Base-by-base conservation (phyloP, 2,888 invertebrate species). In the Eledone cirrhosa region DNA sequence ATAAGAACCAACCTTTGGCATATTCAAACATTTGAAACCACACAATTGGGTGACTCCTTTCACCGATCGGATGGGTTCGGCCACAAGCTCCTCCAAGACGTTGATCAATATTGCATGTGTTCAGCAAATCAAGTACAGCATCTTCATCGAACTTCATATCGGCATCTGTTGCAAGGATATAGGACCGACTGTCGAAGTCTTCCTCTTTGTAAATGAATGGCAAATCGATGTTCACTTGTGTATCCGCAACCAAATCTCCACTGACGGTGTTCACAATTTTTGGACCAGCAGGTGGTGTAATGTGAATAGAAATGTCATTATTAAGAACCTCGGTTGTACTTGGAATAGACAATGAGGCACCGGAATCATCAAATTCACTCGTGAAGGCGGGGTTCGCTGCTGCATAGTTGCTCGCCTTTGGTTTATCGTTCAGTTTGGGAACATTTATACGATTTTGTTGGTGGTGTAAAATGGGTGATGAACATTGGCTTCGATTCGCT, bases 11-110 rank as follows among this genome's bases (percentile, higher is more conserved):
- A 86, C 86, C 85, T 83, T 85, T 85, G 1, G 86, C 86, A 75
- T 85, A 86, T 78, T 86, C 86, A 79, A 86, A 86, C 78, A 84
- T 83, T 79, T 86, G 86, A 77, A 84, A 84, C 85, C 85, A 85
- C n/a, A 85, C 85, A 29, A 86, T 82, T 22, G 84, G 83, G 11
- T 83, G 82, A 59, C 79, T 79, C 48, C 82, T 83, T 69, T 84
- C 81, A 3, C 86, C 85, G 14, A 85, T 80, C 0, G 86, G 86
- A 69, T 85, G 85, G 0, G 86, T 86, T 16, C 85, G 74, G n/a
- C 86, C 86, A 77, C 86, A 86, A 13, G 84, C 85, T 0, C 84
- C 86, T 0, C 86, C 86, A 5, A 86, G 78, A 14, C 84, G 78
- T 16, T 80, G 77, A 78, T 86, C 86, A 22, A 78, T 53, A 77